Evolutionary conservation across 2,888 invertebrate genomes (phyloP), one percentile per base, ranked within the genome.

Genomic region (Anodontia alba): DNA sequence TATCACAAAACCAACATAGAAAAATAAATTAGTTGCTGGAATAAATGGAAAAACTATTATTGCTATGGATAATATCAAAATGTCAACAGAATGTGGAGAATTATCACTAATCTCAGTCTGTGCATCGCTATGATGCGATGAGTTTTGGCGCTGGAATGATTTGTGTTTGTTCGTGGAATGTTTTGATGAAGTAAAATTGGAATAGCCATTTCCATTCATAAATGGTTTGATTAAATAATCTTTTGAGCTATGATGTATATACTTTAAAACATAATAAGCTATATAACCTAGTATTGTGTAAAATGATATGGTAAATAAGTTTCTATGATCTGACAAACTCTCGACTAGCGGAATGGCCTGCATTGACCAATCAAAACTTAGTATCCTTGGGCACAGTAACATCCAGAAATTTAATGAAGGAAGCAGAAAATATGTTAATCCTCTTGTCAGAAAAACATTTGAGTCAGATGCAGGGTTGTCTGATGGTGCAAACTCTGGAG

Each of bases 361-460:
- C 99, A 99, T 99, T 36, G 99, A 98, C 99, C 99, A 99, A 95
- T 99, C 99, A 95, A 99, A 99, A 94, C 98, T 98, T 76, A 99
- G 96, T 89, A 97, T 96, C 90, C 96, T 96, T 8, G 99, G 99
- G 94, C 96, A 98, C 54, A 99, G 94, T 81, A 99, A 95, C 92
- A 99, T 96, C 94, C 96, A 96, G 92, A 98, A 96, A 95, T 99
- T 99, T 93, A 98, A 97, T 66, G 97, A 97, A 54, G 99, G 99
- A 90, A 99, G 96, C 94, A 98, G 98, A 87, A 97, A 95, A 95
- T 98, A 99, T 73, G 99, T 99, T 92, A 98, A 96, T 78, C 97
- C 96, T 87, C 99, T 96, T 57, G 98, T 97, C 90, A 97, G 95
- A 69, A 97, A 94, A 74, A 97, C 97, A 68, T 97, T 96, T 89